Percentiles rank a stretch among this genome's conserved stretches.
phyloP scores from a whole-genome alignment of 1,140 invertebrate species.

The Dryas iulia region DNA sequence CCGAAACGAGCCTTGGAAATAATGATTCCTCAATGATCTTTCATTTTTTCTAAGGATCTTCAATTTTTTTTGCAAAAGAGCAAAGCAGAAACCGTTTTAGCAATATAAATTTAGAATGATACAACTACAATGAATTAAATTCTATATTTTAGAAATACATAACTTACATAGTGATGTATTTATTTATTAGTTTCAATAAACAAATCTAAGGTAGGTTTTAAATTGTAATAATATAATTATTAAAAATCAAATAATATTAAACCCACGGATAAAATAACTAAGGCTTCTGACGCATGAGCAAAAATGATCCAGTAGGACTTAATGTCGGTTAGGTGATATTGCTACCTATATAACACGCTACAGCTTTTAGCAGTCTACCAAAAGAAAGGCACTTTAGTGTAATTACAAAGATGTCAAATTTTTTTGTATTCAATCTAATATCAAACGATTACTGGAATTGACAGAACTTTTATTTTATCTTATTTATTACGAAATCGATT shows the following conservation, averaged over 20 bases:
- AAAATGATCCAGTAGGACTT: neutral
- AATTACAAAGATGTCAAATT: neutral
- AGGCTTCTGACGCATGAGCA: neutral
- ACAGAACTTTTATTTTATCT: no score
- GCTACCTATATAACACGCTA: neutral
- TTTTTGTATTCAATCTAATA: neutral
- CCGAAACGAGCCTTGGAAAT: neutral
- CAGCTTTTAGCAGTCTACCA: neutral
- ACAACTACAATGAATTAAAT: no score
- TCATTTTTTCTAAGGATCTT: neutral
- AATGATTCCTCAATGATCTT: neutral
- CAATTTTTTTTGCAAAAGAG: no score
- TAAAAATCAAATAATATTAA: neutral
- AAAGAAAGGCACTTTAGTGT: neutral
- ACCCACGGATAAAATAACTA: neutral
- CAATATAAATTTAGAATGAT: no score
- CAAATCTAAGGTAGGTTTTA: no score
- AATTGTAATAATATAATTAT: neutral
- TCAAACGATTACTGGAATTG: neutral
- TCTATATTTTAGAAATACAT: no score
- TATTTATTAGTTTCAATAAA: no score
- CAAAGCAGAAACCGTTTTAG: neutral
- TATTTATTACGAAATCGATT: no score
- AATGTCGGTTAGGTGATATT: neutral
- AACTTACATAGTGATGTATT: no score